Evolutionary conservation across 2,113 vertebrate species (phyloP).

Genomic region (Orthonyx spaldingii): DNA sequence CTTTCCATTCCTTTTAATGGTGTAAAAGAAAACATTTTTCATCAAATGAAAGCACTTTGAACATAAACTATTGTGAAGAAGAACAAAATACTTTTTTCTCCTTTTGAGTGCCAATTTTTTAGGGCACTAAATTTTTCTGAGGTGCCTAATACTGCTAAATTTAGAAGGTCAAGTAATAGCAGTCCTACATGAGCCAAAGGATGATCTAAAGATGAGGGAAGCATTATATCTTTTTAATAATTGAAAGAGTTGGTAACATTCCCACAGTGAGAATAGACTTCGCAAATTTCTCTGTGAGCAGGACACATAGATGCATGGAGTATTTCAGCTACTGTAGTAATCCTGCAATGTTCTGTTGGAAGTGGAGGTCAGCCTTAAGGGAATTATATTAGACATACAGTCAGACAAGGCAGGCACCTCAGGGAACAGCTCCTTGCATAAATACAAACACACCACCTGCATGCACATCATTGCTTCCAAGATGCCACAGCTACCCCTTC

Average conservation of each 20-base stretch:
- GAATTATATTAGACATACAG: constrained; percentile 25
- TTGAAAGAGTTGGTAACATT: constrained; percentile 9
- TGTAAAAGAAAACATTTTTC: constrained; percentile 21
- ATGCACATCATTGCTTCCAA: not conserved
- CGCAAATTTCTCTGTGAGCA: not conserved
- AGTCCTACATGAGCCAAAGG: constrained; percentile 20
- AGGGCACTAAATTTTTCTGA: constrained; percentile 4
- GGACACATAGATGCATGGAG: constrained; percentile 9
- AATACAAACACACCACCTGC: not conserved
- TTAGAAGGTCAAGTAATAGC: constrained; percentile 57
- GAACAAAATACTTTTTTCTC: not conserved
- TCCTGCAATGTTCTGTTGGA: not conserved
- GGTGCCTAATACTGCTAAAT: constrained; percentile 33
- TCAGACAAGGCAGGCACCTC: constrained; percentile 15
- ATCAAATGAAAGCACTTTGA: not conserved
- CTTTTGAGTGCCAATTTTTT: not conserved
- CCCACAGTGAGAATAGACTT: constrained; percentile 33
- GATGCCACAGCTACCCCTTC: not conserved
- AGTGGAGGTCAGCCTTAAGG: constrained; percentile 35
- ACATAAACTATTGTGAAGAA: not conserved
- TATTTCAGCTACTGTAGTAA: constrained; percentile 37
- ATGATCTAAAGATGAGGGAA: constrained; percentile 60
- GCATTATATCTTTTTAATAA: constrained; percentile 56
- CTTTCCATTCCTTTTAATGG: not conserved
- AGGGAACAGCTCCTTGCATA: not conserved